phyloP scores from a whole-genome alignment of 2,888 invertebrate species.

The Tipula vernalis region DNA sequence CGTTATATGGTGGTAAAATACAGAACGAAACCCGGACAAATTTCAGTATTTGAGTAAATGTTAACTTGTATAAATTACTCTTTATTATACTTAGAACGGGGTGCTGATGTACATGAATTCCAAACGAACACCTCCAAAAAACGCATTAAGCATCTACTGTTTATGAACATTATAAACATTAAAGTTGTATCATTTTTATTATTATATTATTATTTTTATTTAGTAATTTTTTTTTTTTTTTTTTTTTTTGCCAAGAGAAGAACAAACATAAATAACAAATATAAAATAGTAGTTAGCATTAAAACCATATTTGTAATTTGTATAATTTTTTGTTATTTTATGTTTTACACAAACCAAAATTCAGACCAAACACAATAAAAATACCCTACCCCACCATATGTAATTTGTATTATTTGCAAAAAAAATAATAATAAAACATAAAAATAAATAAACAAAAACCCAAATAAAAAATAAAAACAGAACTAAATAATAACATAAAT shows the following conservation, averaged over 20 bases:
- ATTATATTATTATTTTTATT: neutral
- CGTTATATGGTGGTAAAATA: too few species aligned
- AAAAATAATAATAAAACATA: neutral
- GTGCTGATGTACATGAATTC: too few species aligned
- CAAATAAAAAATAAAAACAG: neutral
- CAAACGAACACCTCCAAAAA: neutral
- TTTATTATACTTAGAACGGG: too few species aligned
- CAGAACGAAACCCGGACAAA: too few species aligned
- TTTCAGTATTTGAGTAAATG: too few species aligned
- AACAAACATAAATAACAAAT: neutral
- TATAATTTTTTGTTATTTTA: neutral
- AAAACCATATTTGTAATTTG: neutral
- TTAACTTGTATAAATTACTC: too few species aligned
- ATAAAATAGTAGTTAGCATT: neutral
- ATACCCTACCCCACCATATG: neutral
- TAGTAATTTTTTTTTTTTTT: neutral
- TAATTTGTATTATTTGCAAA: neutral
- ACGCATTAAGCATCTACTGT: neutral
- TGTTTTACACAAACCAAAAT: neutral
- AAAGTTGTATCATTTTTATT: neutral
- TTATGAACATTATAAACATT: neutral
- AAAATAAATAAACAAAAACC: neutral
- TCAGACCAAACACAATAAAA: neutral
- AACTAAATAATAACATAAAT: conserved; percentile 4
- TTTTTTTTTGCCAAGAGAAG: neutral